phyloP scores from a whole-genome alignment of 2,797 vertebrate species.

The Petrocephalus schoutedeni region DNA sequence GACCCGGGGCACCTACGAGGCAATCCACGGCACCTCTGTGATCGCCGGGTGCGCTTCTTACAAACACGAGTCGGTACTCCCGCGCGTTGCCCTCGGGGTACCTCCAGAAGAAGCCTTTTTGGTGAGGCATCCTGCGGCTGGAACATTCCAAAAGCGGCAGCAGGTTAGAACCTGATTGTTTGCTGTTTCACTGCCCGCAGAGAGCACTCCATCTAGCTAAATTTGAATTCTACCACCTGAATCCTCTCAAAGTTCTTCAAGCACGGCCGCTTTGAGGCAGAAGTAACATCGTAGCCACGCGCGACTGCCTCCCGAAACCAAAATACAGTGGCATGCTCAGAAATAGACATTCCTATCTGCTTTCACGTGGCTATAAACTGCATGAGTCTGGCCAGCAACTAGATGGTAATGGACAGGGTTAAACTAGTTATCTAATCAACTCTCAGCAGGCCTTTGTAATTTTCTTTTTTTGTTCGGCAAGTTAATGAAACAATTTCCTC shows the following conservation, averaged over 20 bases:
- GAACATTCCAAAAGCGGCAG: constrained; percentile 12
- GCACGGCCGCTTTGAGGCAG: not conserved
- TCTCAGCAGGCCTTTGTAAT: constrained; percentile 28
- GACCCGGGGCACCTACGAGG: constrained; percentile 35
- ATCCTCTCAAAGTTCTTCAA: not conserved
- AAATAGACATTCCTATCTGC: not conserved
- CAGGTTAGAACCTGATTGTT: not conserved
- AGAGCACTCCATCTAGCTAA: not conserved
- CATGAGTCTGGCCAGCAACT: not conserved
- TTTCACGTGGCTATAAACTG: constrained; percentile 4
- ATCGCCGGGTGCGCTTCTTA: not conserved
- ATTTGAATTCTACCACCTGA: constrained; percentile 5
- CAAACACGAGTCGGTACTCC: not conserved
- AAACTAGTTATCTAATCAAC: constrained; percentile 38
- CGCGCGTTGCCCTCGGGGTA: not conserved
- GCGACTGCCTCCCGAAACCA: not conserved
- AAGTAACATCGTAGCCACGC: not conserved
- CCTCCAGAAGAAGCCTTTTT: not conserved
- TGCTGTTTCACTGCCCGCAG: not conserved
- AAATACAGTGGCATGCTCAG: not conserved
- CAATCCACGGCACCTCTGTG: not conserved
- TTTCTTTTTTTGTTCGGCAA: constrained; percentile 2
- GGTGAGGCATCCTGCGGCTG: not conserved
- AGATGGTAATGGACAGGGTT: constrained; percentile 26
- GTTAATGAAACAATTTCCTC: constrained; percentile 20